Conservation (phyloP, 2,113 vertebrate genomes). For the Sterrhoptilus dennistouni region DNA sequence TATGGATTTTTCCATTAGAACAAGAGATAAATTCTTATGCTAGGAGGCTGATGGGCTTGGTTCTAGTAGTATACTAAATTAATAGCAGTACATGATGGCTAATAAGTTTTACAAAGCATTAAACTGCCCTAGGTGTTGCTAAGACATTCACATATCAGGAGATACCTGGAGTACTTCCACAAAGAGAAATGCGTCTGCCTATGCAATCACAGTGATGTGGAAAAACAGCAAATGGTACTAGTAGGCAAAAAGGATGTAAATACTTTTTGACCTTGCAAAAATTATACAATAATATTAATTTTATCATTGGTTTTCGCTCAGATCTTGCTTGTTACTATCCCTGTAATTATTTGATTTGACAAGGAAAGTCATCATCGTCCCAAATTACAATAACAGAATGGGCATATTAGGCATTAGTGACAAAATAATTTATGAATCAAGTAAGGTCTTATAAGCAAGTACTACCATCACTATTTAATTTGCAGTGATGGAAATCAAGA, state of each 20-base stretch:
- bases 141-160: background rate
- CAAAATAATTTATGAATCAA: slow-evolving; percentile 11
- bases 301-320: background rate
- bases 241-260: background rate
- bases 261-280: background rate
- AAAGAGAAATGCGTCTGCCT: background rate
- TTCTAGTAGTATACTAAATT: background rate
- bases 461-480: background rate
- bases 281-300: background rate
- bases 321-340: background rate
- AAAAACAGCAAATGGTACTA: background rate
- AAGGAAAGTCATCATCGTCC: background rate
- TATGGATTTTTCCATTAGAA: background rate
- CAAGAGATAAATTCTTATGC: background rate
- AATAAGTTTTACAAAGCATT: background rate
- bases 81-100: background rate
- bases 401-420: background rate
- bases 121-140: background rate
- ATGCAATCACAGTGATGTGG: background rate
- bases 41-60: background rate
- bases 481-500: background rate
- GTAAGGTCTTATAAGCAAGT: background rate
- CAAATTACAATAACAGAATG: background rate
- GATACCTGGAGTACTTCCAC: background rate
- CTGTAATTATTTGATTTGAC: background rate